A percentile compares a stretch with the other conserved stretches of the same genome.
Conservation (phyloP, 64 coral and sea anemone genomes). For the Porites australiensis region DNA sequence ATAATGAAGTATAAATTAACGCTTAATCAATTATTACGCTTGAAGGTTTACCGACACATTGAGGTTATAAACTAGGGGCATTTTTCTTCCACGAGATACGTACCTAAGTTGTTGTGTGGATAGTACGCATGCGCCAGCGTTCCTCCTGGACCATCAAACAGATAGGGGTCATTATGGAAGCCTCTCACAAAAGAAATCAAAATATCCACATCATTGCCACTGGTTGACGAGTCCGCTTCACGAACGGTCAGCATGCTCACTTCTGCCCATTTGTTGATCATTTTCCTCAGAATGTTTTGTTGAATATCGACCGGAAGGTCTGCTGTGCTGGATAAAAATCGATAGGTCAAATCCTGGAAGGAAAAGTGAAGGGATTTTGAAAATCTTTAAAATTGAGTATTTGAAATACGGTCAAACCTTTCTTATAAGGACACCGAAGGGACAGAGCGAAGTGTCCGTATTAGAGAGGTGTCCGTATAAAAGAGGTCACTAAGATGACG, state of each 20-base stretch:
- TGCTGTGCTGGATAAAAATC: not conserved
- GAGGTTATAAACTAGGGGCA: no score
- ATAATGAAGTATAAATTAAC: no score
- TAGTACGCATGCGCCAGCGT: slow-evolving; percentile 74
- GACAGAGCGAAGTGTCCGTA: no score
- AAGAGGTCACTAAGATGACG: no score
- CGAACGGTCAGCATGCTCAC: slow-evolving; percentile 32
- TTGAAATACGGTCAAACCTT: no score
- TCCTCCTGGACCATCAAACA: slow-evolving; percentile 55
- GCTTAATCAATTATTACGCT: no score
- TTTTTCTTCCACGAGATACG: no score
- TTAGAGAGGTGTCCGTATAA: no score
- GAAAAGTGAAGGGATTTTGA: not conserved
- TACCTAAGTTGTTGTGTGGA: slow-evolving; percentile 55
- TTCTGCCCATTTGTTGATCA: slow-evolving; percentile 41
- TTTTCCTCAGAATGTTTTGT: slow-evolving; percentile 17
- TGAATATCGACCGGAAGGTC: slow-evolving; percentile 27
- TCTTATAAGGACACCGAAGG: no score
- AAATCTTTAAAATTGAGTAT: no score
- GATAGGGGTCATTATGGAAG: slow-evolving; percentile 50
- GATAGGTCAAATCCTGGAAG: slow-evolving; percentile 30
- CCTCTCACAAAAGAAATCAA: slow-evolving; percentile 16
- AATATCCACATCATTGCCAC: slow-evolving; percentile 58
- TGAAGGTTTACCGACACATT: no score
- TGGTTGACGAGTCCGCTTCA: not conserved